Base-by-base conservation (phyloP, 2,797 vertebrate genomes). In the Diplodus puntazzo region DNA sequence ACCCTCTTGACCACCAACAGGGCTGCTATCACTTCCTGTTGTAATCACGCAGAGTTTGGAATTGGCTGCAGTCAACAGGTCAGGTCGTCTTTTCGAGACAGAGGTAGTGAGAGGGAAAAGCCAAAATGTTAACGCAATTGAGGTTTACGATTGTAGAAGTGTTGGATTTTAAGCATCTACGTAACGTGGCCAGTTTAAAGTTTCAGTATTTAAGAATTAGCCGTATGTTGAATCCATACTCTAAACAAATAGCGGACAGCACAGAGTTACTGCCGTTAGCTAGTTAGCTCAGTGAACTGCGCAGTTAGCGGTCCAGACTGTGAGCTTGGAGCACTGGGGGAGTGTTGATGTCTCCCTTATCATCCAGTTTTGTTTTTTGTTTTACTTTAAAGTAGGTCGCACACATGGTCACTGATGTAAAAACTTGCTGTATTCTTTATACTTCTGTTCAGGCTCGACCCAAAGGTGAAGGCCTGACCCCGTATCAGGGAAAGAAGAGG, bases 401-500 rank as follows among this genome's bases (percentile, higher is more conserved):
- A 39, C 39, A 10, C 10, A 11, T 11, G 39, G 48, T 60, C 63
- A 39, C 11, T 1, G 20, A 58, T 30, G 45, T 57, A 23, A 13
- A 34, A 43, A 50, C 45, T 0, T 64, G 12, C 11, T 62, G 49
- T 64, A 12, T 69, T 11, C 34, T 64, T 3, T 58, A 3, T 30
- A n/a, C 62, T 74, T 69, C 18, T 90, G 63, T 79, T 23, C 89
- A 99, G 98, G 98, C 98, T 88, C 97, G 97, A 77, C 98, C 97
- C 75, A 99, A 99, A 94, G 98, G 97, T 16, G 98, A 98, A 92
- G 98, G 98, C 16, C 94, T 98, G 92, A 99, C 97, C 5, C 97
- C 97, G 0, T 98, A 99, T 82, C 98, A 98, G 90, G 98, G 97
- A 77, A 98, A 99, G 91, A 99, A 99, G 92, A 96, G 98, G 87